A percentile compares a stretch with the other conserved stretches of the same genome.
Conservation (phyloP, 2,888 invertebrate genomes). For the Dasypolia templi region DNA sequence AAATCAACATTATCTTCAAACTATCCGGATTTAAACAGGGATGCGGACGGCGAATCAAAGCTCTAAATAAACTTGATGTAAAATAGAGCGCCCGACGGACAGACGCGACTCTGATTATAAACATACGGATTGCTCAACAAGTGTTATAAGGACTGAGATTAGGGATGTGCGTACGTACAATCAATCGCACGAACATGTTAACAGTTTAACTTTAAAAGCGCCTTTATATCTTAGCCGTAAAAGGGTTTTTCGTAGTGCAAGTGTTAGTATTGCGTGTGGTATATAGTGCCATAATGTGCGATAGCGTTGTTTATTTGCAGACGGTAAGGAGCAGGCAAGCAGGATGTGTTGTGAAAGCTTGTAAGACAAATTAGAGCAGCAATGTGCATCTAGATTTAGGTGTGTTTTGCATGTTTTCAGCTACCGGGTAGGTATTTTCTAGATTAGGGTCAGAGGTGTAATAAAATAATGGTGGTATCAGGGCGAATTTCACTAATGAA, state of each 20-base stretch:
- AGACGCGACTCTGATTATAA: constrained; percentile 58
- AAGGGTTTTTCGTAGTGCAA: background rate
- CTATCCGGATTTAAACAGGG: constrained; percentile 5
- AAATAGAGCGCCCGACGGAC: constrained; percentile 55
- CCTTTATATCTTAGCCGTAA: background rate
- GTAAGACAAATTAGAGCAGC: constrained; percentile 31
- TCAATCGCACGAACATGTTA: background rate
- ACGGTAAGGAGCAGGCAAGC: constrained; percentile 12
- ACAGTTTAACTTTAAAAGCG: background rate
- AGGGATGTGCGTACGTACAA: constrained; percentile 37
- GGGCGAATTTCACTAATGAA: background rate
- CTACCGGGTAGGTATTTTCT: background rate
- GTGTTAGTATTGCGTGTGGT: background rate
- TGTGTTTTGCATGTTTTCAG: background rate
- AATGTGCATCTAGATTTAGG: constrained; percentile 22
- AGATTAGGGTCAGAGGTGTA: background rate
- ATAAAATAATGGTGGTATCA: no score
- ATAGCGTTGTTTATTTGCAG: constrained; percentile 47
- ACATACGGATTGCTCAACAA: constrained; percentile 59
- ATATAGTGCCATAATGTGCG: constrained; percentile 12
- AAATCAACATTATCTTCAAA: constrained; percentile 26
- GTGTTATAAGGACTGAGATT: constrained; percentile 42
- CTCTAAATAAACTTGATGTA: constrained; percentile 43
- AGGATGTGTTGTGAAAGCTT: constrained; percentile 26
- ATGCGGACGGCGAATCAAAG: constrained; percentile 31